Percentiles rank a stretch among this genome's conserved stretches.
Conservation (phyloP, 2,797 vertebrate genomes). For the Peromyscus melanophrys region DNA sequence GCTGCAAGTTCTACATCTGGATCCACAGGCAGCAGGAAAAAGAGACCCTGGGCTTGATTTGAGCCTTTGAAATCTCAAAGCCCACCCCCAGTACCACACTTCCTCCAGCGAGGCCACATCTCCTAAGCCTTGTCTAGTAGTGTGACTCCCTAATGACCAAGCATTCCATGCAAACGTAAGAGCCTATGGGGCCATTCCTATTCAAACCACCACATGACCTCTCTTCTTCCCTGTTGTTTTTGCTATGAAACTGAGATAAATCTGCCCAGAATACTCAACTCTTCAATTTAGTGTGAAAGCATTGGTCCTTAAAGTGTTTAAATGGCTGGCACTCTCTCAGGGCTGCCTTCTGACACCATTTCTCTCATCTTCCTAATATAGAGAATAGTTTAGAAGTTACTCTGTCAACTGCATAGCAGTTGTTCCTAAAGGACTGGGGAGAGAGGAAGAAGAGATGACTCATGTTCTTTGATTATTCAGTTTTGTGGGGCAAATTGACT, state of each 20-base stretch:
- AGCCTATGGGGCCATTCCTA: neutral
- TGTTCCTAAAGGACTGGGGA: neutral
- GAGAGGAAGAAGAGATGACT: neutral
- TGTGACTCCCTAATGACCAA: neutral
- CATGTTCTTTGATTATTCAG: neutral
- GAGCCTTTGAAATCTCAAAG: neutral
- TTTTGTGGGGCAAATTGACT: constrained; percentile 4
- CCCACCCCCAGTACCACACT: neutral
- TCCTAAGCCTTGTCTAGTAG: neutral
- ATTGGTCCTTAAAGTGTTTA: neutral
- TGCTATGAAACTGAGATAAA: constrained; percentile 16
- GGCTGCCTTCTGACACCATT: neutral
- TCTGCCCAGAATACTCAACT: neutral
- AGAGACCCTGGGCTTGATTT: neutral
- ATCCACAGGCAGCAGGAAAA: neutral
- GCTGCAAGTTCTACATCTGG: neutral
- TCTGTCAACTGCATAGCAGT: neutral
- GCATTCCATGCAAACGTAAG: neutral
- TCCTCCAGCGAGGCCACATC: neutral
- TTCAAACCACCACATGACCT: neutral
- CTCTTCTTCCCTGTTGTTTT: neutral
- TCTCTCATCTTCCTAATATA: neutral
- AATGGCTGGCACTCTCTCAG: neutral
- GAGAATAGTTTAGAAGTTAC: neutral
- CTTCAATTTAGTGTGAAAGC: neutral